These are phyloP conservation scores for Triplophysa siluroides DNA, from an alignment of 2,113 vertebrate species.

Conservation along the genomic window DNA sequence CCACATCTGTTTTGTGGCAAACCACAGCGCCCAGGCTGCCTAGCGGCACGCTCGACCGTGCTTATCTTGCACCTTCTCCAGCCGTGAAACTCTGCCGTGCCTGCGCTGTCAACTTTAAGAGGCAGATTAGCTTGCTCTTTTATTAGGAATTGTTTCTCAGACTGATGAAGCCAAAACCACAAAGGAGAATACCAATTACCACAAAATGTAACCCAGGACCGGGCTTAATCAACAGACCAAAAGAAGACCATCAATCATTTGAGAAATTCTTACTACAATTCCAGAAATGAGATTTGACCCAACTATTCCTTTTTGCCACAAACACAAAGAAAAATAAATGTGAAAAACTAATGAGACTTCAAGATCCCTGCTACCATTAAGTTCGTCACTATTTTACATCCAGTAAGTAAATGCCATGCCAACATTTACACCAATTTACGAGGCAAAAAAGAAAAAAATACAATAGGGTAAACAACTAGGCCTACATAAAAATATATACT, in stretches of 20 bases:
- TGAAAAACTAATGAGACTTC: too few species aligned
- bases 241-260: too few species aligned
- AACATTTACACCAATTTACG: too few species aligned
- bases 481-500: neutral
- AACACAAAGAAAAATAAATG: too few species aligned
- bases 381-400: too few species aligned
- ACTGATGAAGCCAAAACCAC: slow-evolving; percentile 8
- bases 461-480: neutral
- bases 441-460: neutral
- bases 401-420: too few species aligned
- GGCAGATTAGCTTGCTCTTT: slow-evolving; percentile 36
- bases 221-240: neutral
- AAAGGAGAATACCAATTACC: slow-evolving; percentile 16
- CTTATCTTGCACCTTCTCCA: slow-evolving; percentile 45
- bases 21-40: slow-evolving; percentile 40
- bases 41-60: slow-evolving; percentile 30
- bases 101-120: slow-evolving; percentile 33
- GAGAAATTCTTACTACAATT: too few species aligned
- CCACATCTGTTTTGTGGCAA: slow-evolving; percentile 43
- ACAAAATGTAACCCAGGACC: neutral
- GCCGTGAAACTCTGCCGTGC: slow-evolving; percentile 34
- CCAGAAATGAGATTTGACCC: too few species aligned
- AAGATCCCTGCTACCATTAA: too few species aligned
- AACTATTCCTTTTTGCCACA: too few species aligned
- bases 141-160: slow-evolving; percentile 23